phyloP scores from a whole-genome alignment of 2,797 vertebrate species.

The Oreochromis grahami region DNA sequence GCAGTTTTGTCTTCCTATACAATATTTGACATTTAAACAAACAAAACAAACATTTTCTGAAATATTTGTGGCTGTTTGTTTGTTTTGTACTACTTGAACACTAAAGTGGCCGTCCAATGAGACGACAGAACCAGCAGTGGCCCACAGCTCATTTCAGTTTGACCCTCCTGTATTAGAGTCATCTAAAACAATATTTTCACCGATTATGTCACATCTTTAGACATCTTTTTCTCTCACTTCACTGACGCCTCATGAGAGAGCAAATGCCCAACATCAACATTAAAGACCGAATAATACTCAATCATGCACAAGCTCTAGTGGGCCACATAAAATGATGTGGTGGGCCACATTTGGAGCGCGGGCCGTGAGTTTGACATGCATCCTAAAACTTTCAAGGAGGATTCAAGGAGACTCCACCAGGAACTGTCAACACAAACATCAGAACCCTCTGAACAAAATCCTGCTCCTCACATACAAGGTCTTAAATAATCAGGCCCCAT shows the following conservation, averaged over 20 bases:
- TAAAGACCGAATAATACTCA: neutral
- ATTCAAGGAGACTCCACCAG: too few relatives aligned
- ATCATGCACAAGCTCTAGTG: neutral
- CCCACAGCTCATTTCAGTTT: neutral
- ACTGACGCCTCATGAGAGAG: neutral
- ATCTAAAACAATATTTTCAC: neutral
- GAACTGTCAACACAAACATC: too few relatives aligned
- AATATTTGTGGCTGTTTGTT: neutral
- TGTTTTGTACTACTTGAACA: neutral
- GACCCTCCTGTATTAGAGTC: neutral
- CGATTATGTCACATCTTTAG: neutral
- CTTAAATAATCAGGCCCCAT: too few relatives aligned
- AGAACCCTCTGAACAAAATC: too few relatives aligned
- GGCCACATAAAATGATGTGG: too few relatives aligned
- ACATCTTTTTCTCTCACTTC: neutral
- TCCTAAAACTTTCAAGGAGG: too few relatives aligned
- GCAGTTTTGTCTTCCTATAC: neutral
- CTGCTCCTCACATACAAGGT: too few relatives aligned
- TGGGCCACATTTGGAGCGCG: too few relatives aligned
- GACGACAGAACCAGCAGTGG: neutral
- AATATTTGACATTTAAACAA: neutral
- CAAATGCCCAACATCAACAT: neutral
- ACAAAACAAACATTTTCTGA: neutral
- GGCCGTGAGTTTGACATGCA: too few relatives aligned
- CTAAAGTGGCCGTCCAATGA: neutral